Evolutionary conservation across 1,140 invertebrate species (phyloP).

Genomic region (Orius insidiosus): DNA sequence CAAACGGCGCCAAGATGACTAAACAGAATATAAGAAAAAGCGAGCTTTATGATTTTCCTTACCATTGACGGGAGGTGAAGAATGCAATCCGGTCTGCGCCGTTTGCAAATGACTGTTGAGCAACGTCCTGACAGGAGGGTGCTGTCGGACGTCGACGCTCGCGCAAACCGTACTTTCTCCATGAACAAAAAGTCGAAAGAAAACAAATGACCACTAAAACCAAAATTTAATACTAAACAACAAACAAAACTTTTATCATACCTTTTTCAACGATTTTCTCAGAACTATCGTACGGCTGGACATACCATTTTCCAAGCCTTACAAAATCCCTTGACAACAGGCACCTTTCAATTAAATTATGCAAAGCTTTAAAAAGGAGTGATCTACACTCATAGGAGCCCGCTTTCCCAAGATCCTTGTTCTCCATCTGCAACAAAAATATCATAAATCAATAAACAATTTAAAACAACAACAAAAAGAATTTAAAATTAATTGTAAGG

Average conservation of each 20-base stretch:
- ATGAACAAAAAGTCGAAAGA: conserved; percentile 96
- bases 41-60: no score
- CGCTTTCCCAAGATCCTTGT: conserved; percentile 91
- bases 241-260: conserved; percentile 25
- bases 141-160: conserved; percentile 86
- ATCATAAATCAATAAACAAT: no score
- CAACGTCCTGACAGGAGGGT: conserved; percentile 74
- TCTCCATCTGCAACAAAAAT: conserved; percentile 64
- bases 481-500: no score
- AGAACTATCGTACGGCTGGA: conserved; percentile 79
- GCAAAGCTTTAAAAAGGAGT: conserved; percentile 90
- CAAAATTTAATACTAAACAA: conserved; percentile 1
- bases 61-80: conserved; percentile 41
- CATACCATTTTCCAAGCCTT: conserved; percentile 92
- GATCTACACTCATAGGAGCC: conserved; percentile 94
- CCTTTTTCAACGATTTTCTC: conserved; percentile 56
- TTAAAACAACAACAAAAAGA: no score
- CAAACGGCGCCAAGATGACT: conserved; percentile 90
- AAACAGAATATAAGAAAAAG: conserved; percentile 15
- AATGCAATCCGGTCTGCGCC: conserved; percentile 42
- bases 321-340: conserved; percentile 86
- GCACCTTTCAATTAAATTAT: conserved; percentile 97
- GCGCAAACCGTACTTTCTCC: conserved; percentile 95
- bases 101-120: conserved; percentile 55
- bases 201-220: conserved; percentile 63